Evolutionary conservation across 2,797 vertebrate species (phyloP), one percentile per base, ranked within the genome.

Genomic region (Siniperca undulata): DNA sequence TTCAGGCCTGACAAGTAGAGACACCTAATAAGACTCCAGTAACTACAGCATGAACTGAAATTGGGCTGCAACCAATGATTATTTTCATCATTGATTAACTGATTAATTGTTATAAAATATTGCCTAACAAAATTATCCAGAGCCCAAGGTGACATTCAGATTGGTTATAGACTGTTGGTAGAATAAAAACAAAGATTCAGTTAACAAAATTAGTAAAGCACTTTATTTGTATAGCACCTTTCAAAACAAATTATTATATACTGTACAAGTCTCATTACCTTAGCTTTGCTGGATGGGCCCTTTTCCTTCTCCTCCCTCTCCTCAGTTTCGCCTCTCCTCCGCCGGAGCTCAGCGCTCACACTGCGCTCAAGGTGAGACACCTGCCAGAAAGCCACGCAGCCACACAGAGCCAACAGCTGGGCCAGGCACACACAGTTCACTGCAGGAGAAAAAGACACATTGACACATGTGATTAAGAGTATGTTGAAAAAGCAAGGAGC

Each of bases 371-470:
- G 94, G 89, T 99, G 95, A 0, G 95, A 96, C 70, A 99, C 95
- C 93, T 99, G 98, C 95, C 97, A 97, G 89, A 99, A 93, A 19
- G 97, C 98, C 90, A 99, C 97, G 9, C 97, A 94, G 74, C 98
- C 99, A 81, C 95, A 97, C 62, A 99, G 95, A 38, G 97, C 96
- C 82, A 99, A 83, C 85, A 99, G 92, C 91, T 98, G 97, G 78
- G 96, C 93, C 96, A 96, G 69, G 94, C 94, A 92, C 81, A 88
- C 73, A 74, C 93, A 94, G 92, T 91, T 95, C 90, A 96, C 97
- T 97, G 84, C 46, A 77, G 58, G 76, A 60, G 60, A 85, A 72
- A 87, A 20, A 81, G 17, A 50, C 62, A 87, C 48, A 24, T 9
- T 12, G 24, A 82, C 48, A 71, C 10, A 9, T 30, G 52, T 73